phyloP scores from a whole-genome alignment of 1,140 invertebrate genomes.

The Lucilia cuprina region DNA sequence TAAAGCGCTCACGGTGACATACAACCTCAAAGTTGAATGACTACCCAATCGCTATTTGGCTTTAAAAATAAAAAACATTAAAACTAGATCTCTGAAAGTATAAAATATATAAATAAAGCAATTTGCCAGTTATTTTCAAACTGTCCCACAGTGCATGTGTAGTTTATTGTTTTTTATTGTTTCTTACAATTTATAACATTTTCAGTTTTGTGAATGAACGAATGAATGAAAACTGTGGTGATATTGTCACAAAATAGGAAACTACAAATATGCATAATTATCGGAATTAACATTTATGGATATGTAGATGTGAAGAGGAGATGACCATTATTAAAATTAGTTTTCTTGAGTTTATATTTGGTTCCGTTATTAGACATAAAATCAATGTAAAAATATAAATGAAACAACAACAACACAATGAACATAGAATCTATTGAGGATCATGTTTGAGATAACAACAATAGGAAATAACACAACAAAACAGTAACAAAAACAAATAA shows the following conservation, averaged over 20 bases:
- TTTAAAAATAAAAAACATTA: too few species aligned
- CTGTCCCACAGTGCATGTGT: too few species aligned
- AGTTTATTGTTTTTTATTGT: background rate
- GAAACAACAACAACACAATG: background rate
- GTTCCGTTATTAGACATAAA: conserved; percentile 1
- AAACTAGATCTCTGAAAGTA: too few species aligned
- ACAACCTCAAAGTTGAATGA: too few species aligned
- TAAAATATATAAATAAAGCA: too few species aligned
- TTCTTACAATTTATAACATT: background rate
- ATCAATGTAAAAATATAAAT: background rate
- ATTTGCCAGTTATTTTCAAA: too few species aligned
- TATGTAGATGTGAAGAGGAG: background rate
- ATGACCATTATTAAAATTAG: background rate
- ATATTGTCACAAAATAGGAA: background rate
- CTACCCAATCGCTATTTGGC: too few species aligned
- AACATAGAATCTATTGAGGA: background rate
- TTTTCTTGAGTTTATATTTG: background rate
- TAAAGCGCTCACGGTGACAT: too few species aligned
- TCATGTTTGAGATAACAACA: background rate
- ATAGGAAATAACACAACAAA: background rate
- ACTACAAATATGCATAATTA: background rate
- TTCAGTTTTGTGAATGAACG: background rate
- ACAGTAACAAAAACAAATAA: background rate
- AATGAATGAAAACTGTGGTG: background rate
- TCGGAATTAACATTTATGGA: background rate